Evolutionary conservation across 2,113 vertebrate genomes (phyloP).

Genomic region (Callochromis pleurospilus): DNA sequence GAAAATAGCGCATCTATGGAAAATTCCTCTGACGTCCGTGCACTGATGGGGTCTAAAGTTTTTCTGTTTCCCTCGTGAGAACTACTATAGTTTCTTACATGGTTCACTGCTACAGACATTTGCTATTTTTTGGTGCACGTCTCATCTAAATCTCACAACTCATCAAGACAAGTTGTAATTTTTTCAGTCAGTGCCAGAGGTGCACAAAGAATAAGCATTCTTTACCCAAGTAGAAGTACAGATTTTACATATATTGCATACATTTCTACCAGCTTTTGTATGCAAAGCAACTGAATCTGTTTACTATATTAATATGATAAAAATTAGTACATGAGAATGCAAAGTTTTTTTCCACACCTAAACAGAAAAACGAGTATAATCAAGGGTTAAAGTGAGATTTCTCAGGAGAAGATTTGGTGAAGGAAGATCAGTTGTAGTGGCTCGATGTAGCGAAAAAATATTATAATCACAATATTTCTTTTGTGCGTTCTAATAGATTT

Average conservation of each 20-base stretch:
- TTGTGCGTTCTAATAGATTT: background rate
- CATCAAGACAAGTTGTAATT: background rate
- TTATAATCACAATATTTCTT: background rate
- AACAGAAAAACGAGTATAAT: background rate
- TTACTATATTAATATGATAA: background rate
- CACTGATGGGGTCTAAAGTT: background rate
- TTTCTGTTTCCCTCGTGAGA: background rate
- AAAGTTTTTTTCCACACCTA: background rate
- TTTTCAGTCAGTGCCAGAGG: background rate
- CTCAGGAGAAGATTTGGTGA: background rate
- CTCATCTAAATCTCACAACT: background rate
- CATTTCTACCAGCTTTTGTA: background rate
- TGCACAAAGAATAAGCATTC: background rate
- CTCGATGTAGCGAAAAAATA: background rate
- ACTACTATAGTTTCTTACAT: background rate
- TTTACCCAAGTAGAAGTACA: background rate
- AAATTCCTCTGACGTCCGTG: background rate
- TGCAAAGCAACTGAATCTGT: background rate
- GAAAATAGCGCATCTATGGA: background rate
- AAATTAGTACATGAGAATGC: background rate
- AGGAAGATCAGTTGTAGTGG: background rate
- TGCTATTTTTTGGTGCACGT: background rate
- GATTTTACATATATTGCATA: background rate
- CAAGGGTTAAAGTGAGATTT: background rate
- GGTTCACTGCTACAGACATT: background rate